Evolutionary conservation across 2,113 vertebrate species (phyloP).

Genomic region (Sinocyclocheilus anshuiensis): DNA sequence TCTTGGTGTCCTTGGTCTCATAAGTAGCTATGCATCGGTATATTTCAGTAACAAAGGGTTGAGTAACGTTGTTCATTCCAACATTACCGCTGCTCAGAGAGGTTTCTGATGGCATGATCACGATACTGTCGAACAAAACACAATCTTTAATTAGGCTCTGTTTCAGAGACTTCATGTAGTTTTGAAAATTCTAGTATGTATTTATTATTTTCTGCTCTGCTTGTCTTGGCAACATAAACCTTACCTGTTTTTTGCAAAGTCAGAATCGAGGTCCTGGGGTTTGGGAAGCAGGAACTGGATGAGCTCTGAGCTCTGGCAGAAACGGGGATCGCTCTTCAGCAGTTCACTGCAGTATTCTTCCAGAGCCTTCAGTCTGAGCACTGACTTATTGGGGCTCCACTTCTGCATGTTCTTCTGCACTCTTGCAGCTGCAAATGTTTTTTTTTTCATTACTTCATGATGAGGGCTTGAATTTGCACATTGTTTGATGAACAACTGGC

Average conservation of each 20-base stretch:
- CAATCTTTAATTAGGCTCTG: neutral
- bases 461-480: neutral
- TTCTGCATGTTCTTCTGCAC: slow-evolving; percentile 14
- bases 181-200: neutral
- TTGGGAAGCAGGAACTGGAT: slow-evolving; percentile 81
- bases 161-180: neutral
- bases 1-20: slow-evolving; percentile 83
- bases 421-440: slow-evolving; percentile 51
- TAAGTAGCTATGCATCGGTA: slow-evolving; percentile 83
- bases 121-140: slow-evolving; percentile 69
- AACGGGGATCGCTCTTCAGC: slow-evolving; percentile 65
- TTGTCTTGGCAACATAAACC: neutral
- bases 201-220: neutral
- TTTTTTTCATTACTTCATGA: neutral
- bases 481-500: neutral
- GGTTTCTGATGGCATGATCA: slow-evolving; percentile 80
- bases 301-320: slow-evolving; percentile 71
- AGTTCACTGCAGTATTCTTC: slow-evolving; percentile 79
- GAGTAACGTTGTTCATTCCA: slow-evolving; percentile 59
- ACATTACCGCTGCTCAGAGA: neutral
- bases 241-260: slow-evolving; percentile 83
- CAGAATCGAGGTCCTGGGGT: slow-evolving; percentile 77
- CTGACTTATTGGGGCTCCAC: slow-evolving; percentile 56
- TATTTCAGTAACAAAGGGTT: slow-evolving; percentile 77
- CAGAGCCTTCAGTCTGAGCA: slow-evolving; percentile 73